phyloP scores from a whole-genome alignment of 2,888 invertebrate genomes.

The Acrocera orbiculus region DNA sequence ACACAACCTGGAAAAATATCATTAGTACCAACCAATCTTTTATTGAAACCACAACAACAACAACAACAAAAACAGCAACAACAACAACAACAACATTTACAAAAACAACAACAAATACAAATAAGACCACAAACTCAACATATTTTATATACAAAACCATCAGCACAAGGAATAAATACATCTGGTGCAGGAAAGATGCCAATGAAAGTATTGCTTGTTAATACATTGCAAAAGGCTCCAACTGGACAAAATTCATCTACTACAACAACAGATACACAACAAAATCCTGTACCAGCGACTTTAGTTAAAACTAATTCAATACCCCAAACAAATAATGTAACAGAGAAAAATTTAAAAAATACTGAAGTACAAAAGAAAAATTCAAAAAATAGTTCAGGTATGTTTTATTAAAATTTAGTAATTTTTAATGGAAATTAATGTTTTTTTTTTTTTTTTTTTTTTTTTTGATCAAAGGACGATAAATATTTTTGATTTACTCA shows the following conservation, averaged over 20 bases:
- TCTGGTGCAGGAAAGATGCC: slow-evolving; percentile 13
- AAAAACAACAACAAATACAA: slow-evolving; percentile 10
- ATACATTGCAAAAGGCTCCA: slow-evolving; percentile 15
- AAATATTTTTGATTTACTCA: no score
- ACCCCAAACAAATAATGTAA: neutral
- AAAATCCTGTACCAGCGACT: no score
- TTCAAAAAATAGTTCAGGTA: no score
- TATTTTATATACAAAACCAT: slow-evolving; percentile 10
- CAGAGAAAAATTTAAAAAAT: slow-evolving; percentile 1
- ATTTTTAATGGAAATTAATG: no score
- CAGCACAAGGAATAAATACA: slow-evolving; percentile 6
- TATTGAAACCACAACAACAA: slow-evolving; percentile 21
- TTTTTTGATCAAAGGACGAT: no score
- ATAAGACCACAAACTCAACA: slow-evolving; percentile 13
- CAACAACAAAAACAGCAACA: slow-evolving; percentile 11
- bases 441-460: no score
- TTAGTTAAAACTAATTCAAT: no score
- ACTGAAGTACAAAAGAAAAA: no score
- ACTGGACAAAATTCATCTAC: slow-evolving; percentile 2
- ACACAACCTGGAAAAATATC: slow-evolving; percentile 24
- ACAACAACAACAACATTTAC: slow-evolving; percentile 11
- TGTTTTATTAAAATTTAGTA: no score
- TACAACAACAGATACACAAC: slow-evolving; percentile 10
- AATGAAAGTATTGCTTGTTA: slow-evolving; percentile 29
- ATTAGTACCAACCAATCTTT: slow-evolving; percentile 29